These are phyloP conservation scores for Charadrius vociferus DNA, from an alignment of 2,113 vertebrate genomes.

Conservation along the genomic window DNA sequence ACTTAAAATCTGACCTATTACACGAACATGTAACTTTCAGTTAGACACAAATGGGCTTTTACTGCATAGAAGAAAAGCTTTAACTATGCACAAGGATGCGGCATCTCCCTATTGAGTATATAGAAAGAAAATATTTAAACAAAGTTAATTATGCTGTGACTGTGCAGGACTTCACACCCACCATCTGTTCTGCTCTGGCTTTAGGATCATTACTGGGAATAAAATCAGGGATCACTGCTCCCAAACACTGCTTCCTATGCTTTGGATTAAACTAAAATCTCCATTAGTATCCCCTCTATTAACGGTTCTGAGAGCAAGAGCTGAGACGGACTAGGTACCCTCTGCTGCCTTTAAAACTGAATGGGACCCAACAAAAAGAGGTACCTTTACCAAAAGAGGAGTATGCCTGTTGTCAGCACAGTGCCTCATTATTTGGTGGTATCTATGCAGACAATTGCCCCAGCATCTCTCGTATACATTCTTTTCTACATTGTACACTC, in stretches of 20 bases:
- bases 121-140: not conserved
- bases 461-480: not conserved
- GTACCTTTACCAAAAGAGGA: not conserved
- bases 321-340: not conserved
- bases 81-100: not conserved
- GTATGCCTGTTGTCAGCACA: not conserved
- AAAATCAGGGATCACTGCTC: not conserved
- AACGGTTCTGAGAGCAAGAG: accelerated
- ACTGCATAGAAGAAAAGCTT: not conserved
- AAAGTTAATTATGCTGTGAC: not conserved
- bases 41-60: not conserved
- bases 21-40: not conserved
- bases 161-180: not conserved
- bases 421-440: not conserved
- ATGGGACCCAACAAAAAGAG: not conserved
- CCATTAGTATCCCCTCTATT: not conserved
- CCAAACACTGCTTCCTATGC: not conserved
- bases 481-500: not conserved
- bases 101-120: too few species aligned
- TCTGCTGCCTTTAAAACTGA: not conserved
- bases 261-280: not conserved
- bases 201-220: not conserved
- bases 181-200: not conserved
- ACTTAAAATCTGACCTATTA: not conserved
- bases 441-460: not conserved